Conservation (phyloP, 2,888 invertebrate species). For the Pristionchus entomophagus region DNA sequence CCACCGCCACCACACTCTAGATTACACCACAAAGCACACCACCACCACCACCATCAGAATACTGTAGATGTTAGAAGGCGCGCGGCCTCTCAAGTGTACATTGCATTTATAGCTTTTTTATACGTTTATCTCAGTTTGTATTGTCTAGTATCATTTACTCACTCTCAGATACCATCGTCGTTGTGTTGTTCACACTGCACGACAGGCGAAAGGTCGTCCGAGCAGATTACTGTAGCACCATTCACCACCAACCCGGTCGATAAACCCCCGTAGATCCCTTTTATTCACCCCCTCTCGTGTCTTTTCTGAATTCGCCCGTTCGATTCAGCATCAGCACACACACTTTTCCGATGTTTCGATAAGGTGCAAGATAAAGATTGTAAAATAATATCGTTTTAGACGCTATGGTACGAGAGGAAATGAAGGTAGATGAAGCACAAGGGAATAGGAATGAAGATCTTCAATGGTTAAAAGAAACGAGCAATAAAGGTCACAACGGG, state of each 20-base stretch:
- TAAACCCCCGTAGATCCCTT: neutral
- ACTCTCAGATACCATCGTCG: neutral
- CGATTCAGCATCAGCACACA: slow-evolving; percentile 28
- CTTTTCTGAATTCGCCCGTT: slow-evolving; percentile 26
- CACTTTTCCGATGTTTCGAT: slow-evolving; percentile 48
- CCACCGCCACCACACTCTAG: slow-evolving; percentile 40
- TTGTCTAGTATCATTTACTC: neutral
- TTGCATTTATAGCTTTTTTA: slow-evolving; percentile 39
- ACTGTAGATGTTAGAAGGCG: slow-evolving; percentile 37
- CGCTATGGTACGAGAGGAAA: too few relatives aligned
- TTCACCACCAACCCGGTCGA: neutral
- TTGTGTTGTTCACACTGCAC: neutral
- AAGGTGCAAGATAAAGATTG: slow-evolving; percentile 43
- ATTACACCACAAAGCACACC: slow-evolving; percentile 26
- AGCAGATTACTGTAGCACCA: slow-evolving; percentile 21
- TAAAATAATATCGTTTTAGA: slow-evolving; percentile 3
- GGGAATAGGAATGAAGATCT: too few relatives aligned
- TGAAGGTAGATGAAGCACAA: too few relatives aligned
- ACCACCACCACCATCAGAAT: slow-evolving; percentile 34
- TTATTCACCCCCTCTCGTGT: neutral
- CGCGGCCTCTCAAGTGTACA: slow-evolving; percentile 24
- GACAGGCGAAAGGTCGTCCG: slow-evolving; percentile 15
- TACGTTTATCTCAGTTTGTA: slow-evolving; percentile 11
- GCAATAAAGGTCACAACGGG: too few relatives aligned
- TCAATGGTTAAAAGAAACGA: too few relatives aligned